phyloP scores from a whole-genome alignment of 1,140 invertebrate genomes.

The Aricia agestis region DNA sequence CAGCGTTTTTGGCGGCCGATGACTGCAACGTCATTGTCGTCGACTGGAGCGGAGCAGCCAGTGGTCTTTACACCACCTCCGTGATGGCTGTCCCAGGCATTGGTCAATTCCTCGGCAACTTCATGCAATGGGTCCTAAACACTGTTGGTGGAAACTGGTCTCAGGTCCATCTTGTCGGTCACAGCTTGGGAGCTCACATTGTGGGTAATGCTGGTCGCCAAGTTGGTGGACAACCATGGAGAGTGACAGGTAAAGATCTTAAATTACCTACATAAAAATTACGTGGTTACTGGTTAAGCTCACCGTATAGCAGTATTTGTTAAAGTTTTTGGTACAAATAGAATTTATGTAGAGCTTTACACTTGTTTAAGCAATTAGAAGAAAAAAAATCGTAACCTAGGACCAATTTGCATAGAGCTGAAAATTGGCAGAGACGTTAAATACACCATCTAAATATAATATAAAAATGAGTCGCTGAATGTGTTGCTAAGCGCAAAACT shows the following conservation, averaged over 20 bases:
- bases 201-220: slow-evolving; percentile 20
- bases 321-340: too few species aligned
- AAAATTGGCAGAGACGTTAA: too few species aligned
- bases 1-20: slow-evolving; percentile 72
- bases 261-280: too few species aligned
- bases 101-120: slow-evolving; percentile 14
- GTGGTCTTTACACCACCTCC: slow-evolving; percentile 5
- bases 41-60: slow-evolving; percentile 18
- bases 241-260: not conserved
- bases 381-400: too few species aligned
- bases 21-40: slow-evolving; percentile 21
- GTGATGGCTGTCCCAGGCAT: not conserved
- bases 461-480: too few species aligned
- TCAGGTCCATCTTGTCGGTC: slow-evolving; percentile 17
- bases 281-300: too few species aligned
- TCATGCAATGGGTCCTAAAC: slow-evolving; percentile 17
- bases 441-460: too few species aligned
- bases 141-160: slow-evolving; percentile 16
- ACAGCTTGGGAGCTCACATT: slow-evolving; percentile 22
- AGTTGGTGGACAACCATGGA: not conserved
- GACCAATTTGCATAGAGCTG: too few species aligned
- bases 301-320: too few species aligned
- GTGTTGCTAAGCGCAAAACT: too few species aligned
- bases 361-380: too few species aligned
- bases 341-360: too few species aligned